Conservation (phyloP, 2,113 vertebrate genomes). For the Halcyon malimbica region DNA sequence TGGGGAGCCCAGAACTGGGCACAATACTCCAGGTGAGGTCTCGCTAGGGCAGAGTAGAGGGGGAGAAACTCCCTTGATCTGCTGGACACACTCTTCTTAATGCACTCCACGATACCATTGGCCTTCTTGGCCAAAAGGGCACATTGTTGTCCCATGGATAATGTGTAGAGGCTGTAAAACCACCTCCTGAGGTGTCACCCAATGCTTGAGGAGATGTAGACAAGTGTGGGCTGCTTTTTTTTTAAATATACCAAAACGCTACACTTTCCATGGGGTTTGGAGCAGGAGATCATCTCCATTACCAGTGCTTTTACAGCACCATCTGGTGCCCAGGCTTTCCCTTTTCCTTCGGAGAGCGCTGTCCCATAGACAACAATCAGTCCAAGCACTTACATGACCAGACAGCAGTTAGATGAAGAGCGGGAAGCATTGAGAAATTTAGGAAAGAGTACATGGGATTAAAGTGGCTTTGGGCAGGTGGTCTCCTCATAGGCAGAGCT, state of each 20-base stretch:
- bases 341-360: neutral
- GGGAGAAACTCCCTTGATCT: too few relatives aligned
- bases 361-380: rapidly evolving
- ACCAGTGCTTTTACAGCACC: neutral
- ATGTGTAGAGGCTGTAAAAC: neutral
- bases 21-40: too few relatives aligned
- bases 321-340: neutral
- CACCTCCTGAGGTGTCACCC: neutral
- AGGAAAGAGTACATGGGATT: neutral
- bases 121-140: too few relatives aligned
- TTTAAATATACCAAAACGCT: rapidly evolving
- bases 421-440: neutral
- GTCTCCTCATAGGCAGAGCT: neutral
- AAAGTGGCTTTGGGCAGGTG: neutral
- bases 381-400: neutral
- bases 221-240: too few relatives aligned
- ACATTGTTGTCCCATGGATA: too few relatives aligned
- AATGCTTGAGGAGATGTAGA: neutral
- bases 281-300: neutral
- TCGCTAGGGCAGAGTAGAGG: too few relatives aligned
- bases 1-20: too few relatives aligned
- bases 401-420: neutral
- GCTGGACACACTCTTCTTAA: too few relatives aligned
- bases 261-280: rapidly evolving
- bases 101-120: too few relatives aligned